Percentiles rank a stretch among this genome's conserved stretches.
These are phyloP conservation scores for Hylyphantes graminicola DNA, from an alignment of 1,140 invertebrate species.

Conservation along the genomic window DNA sequence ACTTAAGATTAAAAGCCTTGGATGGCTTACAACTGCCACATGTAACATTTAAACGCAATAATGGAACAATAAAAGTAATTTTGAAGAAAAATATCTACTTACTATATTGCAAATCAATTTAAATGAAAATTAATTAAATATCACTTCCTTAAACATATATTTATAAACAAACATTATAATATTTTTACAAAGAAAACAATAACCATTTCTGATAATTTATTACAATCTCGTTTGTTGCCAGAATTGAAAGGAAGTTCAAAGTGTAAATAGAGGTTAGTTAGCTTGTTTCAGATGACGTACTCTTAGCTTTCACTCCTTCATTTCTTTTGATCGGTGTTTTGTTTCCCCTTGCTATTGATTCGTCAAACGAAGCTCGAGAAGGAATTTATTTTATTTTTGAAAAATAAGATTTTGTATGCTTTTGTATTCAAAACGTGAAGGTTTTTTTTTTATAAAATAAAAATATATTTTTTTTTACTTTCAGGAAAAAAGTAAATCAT, in stretches of 20 bases:
- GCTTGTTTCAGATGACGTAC: background rate
- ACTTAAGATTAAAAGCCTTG: conserved; percentile 27
- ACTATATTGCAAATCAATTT: background rate
- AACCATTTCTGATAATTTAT: conserved; percentile 37
- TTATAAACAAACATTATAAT: conserved; percentile 35
- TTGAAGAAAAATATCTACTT: background rate
- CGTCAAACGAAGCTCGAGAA: no score
- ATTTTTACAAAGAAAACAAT: conserved; percentile 48
- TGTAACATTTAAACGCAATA: background rate
- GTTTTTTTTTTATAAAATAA: no score
- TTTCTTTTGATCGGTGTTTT: no score
- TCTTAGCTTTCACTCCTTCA: no score
- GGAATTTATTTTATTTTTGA: no score
- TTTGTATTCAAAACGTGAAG: no score
- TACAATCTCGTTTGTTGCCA: conserved; percentile 3
- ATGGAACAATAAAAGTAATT: background rate
- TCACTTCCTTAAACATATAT: conserved; percentile 26
- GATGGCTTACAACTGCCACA: conserved; percentile 34
- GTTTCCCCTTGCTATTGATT: no score
- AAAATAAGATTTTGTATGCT: no score
- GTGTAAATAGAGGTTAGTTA: no score
- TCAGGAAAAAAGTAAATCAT: no score
- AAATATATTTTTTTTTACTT: no score
- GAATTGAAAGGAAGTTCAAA: background rate
- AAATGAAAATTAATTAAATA: conserved; percentile 2